Base-by-base conservation (phyloP, 2,888 invertebrate genomes). In the Epinotia demarniana region DNA sequence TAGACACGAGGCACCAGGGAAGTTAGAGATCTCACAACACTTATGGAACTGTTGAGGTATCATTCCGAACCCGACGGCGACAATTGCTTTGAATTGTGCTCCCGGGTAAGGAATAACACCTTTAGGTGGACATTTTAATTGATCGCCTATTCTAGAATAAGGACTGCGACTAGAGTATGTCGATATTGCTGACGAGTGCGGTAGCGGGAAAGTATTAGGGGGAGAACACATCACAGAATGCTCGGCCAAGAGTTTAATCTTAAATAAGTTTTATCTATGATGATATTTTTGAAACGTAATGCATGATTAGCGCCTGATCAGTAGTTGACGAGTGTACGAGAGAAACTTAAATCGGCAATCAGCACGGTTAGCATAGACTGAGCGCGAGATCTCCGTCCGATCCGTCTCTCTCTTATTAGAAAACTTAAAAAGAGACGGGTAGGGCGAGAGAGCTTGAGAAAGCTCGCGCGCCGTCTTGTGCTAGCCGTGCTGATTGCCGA, bases 1-100 rank as follows among this genome's bases (percentile, higher is more conserved):
- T 78, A 33, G 33, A 23, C 60, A 46, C n/a, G n/a, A 43, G 13
- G 18, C 19, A 4, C 0, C 19, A 68, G 33, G 18, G 8, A 61
- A 61, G 33, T 61, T 61, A 61, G 6, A 60, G 68, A 69, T 69
- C 68, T 69, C 69, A 46, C 23, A 23, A 46, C 2, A 68, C 66
- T 27, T 33, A 53, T 18, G 19, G 18, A 18, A 43, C 19, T 18
- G 63, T 53, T 53, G n/a, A 53, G n/a, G 16, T 53, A 53, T 53
- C 53, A 8, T 53, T 53, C 53, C 53, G 53, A 53, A 2, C n/a
- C 6, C 53, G 53, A 6, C 53, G n/a, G 53, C n/a, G n/a, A n/a
- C 53, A 53, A n/a, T n/a, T 53, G n/a, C n/a, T 53, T 39, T 39
- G 9, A 39, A n/a, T n/a, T n/a, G 53, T n/a, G 16, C 13, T n/a